Evolutionary conservation across 2,888 invertebrate species (phyloP), one percentile per base, ranked within the genome.

Genomic region (Tolmerus cingulatus): DNA sequence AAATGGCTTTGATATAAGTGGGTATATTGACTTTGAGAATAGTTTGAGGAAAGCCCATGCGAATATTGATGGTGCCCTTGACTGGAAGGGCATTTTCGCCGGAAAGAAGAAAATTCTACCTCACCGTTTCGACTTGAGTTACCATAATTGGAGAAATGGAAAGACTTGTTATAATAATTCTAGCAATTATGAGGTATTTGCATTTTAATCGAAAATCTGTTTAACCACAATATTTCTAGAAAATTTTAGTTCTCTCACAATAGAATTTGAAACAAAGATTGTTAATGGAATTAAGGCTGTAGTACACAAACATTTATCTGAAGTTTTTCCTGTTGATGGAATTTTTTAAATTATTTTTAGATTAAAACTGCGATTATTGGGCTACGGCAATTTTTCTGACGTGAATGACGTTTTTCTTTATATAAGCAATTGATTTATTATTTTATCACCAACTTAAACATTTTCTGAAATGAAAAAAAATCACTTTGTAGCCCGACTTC

Each of bases 1-100:
- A 88, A 94, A 95, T 5, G 96, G 96, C 2, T 95, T 96, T 89
- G 97, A 97, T 91, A 94, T 97, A 87, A 97, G 97, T 0, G 97
- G 96, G 1, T 98, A 97, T 91, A 95, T 98, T 40, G 98, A 98
- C 91, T 97, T 95, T 91, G 92, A 91, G 30, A 89, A 90, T 74
- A 92, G 92, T 82, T 89, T 91, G 86, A 89, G 89, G 1, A 90
- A 89, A 66, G 89, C 91, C 4, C 89, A 89, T 86, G 85, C 90
- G 0, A 88, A 87, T 4, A 30, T 87, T 0, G 87, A 89, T 0
- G 90, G 89, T 37, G 19, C 77, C 43, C 19, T 81, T 27, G 81
- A 55, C 14, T 46, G 55, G 55, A n/a, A 40, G 19, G 81, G 14
- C 55, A 30, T 81, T n/a, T 81, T 81, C 23, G 23, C 46, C 27